Percentiles rank a stretch among this genome's conserved stretches.
These are phyloP conservation scores for Telmatochromis brichardi DNA, from an alignment of 2,113 vertebrate genomes.

Conservation along the genomic window DNA sequence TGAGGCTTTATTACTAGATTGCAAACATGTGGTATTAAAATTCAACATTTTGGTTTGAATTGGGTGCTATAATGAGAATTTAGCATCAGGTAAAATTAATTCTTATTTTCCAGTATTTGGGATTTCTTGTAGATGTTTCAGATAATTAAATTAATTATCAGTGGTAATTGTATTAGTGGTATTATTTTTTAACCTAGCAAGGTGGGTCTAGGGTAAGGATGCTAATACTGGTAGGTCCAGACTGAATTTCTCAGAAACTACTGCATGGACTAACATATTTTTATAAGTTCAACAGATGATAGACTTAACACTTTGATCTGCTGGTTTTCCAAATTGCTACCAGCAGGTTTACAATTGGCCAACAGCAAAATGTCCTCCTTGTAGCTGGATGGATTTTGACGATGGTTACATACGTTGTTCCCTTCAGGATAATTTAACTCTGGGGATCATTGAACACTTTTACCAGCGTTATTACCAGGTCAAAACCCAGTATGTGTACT, in stretches of 20 bases:
- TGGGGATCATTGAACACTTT: neutral
- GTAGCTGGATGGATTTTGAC: neutral
- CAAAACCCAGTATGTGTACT: neutral
- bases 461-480: neutral
- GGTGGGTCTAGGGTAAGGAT: neutral
- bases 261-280: neutral
- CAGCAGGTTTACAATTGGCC: neutral
- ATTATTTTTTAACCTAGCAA: neutral
- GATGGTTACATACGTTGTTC: neutral
- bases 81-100: neutral
- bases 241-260: neutral
- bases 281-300: neutral
- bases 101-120: neutral
- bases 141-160: neutral
- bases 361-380: neutral
- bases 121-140: neutral
- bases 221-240: neutral
- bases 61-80: neutral
- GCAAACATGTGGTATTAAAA: neutral
- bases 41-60: slow-evolving; percentile 23
- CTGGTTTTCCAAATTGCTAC: neutral
- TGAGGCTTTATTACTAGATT: slow-evolving; percentile 9
- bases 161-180: neutral
- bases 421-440: neutral
- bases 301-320: neutral